These are phyloP conservation scores for Hyles lineata DNA, from an alignment of 2,888 invertebrate species.

Conservation along the genomic window DNA sequence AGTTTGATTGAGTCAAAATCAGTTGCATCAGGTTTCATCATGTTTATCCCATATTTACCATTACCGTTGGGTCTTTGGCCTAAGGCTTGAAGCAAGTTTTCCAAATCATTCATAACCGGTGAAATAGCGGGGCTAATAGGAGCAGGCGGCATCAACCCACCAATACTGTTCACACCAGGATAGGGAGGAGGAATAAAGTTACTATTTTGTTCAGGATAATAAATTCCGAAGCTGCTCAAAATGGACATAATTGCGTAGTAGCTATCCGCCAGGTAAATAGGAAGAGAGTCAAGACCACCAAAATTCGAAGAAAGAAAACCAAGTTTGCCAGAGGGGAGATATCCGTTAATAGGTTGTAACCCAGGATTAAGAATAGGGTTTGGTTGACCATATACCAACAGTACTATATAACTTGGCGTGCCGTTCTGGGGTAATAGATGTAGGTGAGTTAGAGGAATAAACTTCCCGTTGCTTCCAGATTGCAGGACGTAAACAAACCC, in stretches of 20 bases:
- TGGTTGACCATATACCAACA: constrained; percentile 1
- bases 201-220: not conserved
- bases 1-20: not conserved
- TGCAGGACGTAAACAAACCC: constrained; percentile 23
- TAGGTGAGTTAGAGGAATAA: constrained; percentile 12
- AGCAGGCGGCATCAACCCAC: too few species aligned
- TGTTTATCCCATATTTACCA: not conserved
- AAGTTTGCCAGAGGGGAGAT: not conserved
- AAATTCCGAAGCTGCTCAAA: constrained; percentile 1
- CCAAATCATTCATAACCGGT: not conserved
- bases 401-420: constrained; percentile 9
- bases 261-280: constrained; percentile 7
- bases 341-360: constrained; percentile 23
- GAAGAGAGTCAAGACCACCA: not conserved
- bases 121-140: not conserved
- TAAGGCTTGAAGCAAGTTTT: not conserved
- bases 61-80: not conserved
- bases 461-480: constrained; percentile 22
- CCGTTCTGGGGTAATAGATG: constrained; percentile 17
- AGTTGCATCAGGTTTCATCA: not conserved
- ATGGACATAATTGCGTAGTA: constrained; percentile 8
- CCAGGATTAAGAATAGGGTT: not conserved
- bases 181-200: not conserved
- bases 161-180: too few species aligned
- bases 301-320: constrained; percentile 18